A percentile compares a stretch with the other conserved stretches of the same genome.
These are phyloP conservation scores for Platynereis dumerilii DNA, from an alignment of 2,888 invertebrate species.

Conservation along the genomic window DNA sequence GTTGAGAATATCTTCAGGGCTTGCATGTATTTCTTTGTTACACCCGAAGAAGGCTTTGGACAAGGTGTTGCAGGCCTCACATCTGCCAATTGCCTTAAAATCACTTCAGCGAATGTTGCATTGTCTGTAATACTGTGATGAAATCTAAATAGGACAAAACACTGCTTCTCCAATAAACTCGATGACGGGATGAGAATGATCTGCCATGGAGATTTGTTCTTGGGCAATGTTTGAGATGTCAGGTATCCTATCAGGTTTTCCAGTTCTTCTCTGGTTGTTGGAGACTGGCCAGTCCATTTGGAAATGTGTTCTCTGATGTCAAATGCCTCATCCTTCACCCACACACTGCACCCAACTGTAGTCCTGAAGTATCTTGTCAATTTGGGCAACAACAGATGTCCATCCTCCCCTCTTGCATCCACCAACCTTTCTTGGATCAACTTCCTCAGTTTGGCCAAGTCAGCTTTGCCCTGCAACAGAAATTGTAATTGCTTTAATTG, in stretches of 20 bases:
- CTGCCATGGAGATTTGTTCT: slow-evolving; percentile 30
- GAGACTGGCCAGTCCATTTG: slow-evolving; percentile 10
- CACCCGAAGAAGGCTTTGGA: too few relatives aligned
- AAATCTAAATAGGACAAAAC: too few relatives aligned
- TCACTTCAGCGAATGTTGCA: too few relatives aligned
- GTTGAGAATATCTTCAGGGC: too few relatives aligned
- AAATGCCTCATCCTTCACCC: slow-evolving; percentile 32
- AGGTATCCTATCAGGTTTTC: slow-evolving; percentile 29
- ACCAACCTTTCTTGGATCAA: slow-evolving; percentile 24
- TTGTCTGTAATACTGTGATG: too few relatives aligned
- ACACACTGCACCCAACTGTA: slow-evolving; percentile 27
- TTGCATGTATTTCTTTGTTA: too few relatives aligned
- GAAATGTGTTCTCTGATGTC: slow-evolving; percentile 33
- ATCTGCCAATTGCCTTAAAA: too few relatives aligned
- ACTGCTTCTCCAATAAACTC: too few relatives aligned
- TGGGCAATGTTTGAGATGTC: slow-evolving; percentile 17
- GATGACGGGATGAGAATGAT: slow-evolving; percentile 22
- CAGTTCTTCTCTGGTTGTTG: slow-evolving; percentile 16
- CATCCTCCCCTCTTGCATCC: slow-evolving; percentile 17
- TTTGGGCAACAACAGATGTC: slow-evolving; percentile 24
- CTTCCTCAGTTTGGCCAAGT: slow-evolving; percentile 15
- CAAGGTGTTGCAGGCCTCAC: too few relatives aligned
- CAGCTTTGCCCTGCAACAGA: slow-evolving; percentile 21
- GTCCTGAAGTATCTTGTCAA: slow-evolving; percentile 23
- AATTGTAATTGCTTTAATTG: too few relatives aligned